Conservation (phyloP, 2,113 vertebrate species). For the Takifugu flavidus region DNA sequence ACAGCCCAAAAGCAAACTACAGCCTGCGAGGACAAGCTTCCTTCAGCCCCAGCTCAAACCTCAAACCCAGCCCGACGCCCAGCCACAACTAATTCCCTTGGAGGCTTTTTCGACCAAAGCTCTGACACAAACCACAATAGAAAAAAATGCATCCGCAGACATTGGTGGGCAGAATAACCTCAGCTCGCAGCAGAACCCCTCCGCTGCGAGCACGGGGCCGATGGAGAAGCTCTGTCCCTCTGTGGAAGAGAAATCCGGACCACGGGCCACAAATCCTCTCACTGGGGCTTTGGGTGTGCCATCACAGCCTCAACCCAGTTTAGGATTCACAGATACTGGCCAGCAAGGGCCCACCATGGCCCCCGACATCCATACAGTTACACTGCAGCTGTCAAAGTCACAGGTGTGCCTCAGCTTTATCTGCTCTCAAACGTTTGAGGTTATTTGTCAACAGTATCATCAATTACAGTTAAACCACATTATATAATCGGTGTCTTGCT, state of each 20-base stretch:
- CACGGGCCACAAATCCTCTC: conserved; percentile 48
- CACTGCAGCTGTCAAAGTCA: conserved; percentile 90
- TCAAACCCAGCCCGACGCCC: conserved; percentile 42
- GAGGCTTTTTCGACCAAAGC: conserved; percentile 69
- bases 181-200: conserved; percentile 35
- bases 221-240: conserved; percentile 66
- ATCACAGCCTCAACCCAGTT: conserved; percentile 54
- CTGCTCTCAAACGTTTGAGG: background rate
- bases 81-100: conserved; percentile 56
- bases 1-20: conserved; percentile 44
- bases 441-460: background rate
- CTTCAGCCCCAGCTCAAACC: conserved; percentile 56
- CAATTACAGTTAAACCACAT: conserved; percentile 11
- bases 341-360: conserved; percentile 66
- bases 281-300: conserved; percentile 54
- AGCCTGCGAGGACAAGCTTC: conserved; percentile 41
- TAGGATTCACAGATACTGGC: conserved; percentile 63
- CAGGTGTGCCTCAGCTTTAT: conserved; percentile 74
- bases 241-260: conserved; percentile 44
- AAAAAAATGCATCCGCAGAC: conserved; percentile 51
- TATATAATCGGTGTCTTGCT: background rate
- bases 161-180: conserved; percentile 47
- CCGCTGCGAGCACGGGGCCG: conserved; percentile 15
- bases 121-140: conserved; percentile 32
- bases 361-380: conserved; percentile 86